These are phyloP conservation scores for Notothenia rossii DNA, from an alignment of 2,113 vertebrate species.

Conservation along the genomic window DNA sequence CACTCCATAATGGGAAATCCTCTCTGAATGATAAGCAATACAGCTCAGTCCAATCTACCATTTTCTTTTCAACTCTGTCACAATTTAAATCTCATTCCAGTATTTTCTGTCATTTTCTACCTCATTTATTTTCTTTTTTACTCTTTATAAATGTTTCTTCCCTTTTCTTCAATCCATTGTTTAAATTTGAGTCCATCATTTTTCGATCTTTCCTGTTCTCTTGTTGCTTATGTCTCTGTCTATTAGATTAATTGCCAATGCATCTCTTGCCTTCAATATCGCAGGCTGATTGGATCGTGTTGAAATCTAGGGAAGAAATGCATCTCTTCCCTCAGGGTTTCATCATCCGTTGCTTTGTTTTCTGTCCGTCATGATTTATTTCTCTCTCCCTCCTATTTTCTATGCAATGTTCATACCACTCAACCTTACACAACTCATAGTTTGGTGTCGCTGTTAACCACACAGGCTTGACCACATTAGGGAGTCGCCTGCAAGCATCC, in stretches of 20 bases:
- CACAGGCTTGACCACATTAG: slow-evolving; percentile 48
- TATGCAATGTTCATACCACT: slow-evolving; percentile 27
- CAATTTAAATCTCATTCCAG: background rate
- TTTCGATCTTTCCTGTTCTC: background rate
- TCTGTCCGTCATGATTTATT: slow-evolving; percentile 19
- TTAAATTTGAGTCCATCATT: slow-evolving; percentile 7
- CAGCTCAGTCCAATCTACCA: background rate
- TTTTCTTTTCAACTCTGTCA: background rate
- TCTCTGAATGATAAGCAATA: slow-evolving; percentile 17
- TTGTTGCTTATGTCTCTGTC: background rate
- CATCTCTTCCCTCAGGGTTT: background rate
- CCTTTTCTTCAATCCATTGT: background rate
- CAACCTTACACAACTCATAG: slow-evolving; percentile 42
- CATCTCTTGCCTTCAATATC: slow-evolving; percentile 18
- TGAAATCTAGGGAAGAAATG: slow-evolving; percentile 7
- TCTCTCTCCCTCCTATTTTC: background rate
- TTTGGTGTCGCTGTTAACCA: slow-evolving; percentile 51
- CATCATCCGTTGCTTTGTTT: slow-evolving; percentile 34
- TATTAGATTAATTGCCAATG: background rate
- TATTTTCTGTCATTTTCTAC: background rate
- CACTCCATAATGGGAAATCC: slow-evolving; percentile 50
- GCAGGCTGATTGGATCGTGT: background rate
- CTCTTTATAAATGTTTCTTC: background rate
- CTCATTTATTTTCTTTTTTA: background rate
- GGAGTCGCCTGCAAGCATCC: slow-evolving; percentile 59